Conservation (phyloP, 2,113 vertebrate species). For the Mellivora capensis region DNA sequence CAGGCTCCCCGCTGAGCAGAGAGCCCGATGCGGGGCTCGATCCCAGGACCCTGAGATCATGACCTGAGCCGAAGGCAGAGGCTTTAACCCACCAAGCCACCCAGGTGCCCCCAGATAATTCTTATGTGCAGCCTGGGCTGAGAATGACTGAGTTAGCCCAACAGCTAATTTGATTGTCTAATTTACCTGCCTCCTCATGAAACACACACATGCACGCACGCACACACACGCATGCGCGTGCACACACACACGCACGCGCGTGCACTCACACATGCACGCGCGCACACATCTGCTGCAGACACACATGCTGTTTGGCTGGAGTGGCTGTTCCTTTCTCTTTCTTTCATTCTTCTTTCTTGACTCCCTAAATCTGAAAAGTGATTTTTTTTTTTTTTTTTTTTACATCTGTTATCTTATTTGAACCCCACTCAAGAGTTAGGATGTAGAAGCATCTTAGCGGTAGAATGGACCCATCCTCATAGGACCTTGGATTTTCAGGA, state of each 20-base stretch:
- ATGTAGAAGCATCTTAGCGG: too few relatives aligned
- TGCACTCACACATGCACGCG: background rate
- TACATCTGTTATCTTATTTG: background rate
- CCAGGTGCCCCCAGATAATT: background rate
- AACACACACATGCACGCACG: background rate
- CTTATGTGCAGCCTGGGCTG: background rate
- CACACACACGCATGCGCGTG: background rate
- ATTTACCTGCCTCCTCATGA: background rate
- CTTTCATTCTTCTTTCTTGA: background rate
- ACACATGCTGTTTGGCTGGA: background rate
- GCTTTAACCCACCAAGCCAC: too few relatives aligned
- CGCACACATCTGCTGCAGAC: background rate
- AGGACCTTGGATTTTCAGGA: background rate
- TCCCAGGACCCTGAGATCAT: too few relatives aligned
- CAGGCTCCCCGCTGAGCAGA: too few relatives aligned
- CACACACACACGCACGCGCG: background rate
- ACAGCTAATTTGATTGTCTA: background rate
- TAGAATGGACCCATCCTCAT: background rate
- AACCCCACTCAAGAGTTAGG: background rate
- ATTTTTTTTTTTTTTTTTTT: conserved; percentile 14
- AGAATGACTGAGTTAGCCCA: background rate
- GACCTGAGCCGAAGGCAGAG: too few relatives aligned
- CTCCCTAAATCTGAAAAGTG: background rate
- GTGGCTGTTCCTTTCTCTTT: background rate
- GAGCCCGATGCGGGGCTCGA: too few relatives aligned